A percentile compares a stretch with the other conserved stretches of the same genome.
These are phyloP conservation scores for Hyphantria cunea DNA, from an alignment of 1,140 invertebrate genomes.

Conservation along the genomic window DNA sequence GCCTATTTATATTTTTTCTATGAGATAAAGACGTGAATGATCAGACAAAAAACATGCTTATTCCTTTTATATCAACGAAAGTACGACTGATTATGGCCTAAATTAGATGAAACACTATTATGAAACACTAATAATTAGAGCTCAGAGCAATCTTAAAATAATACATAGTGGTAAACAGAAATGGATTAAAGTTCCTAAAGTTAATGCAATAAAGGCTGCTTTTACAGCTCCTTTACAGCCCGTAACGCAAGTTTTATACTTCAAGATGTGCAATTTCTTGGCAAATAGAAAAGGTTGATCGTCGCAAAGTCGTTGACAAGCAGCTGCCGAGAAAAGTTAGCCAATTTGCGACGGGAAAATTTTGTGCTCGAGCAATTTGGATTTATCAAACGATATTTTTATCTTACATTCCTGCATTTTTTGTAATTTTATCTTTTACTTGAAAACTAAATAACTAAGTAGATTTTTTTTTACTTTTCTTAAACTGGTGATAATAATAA, in stretches of 20 bases:
- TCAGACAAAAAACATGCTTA: too few species aligned
- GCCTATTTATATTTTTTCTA: too few species aligned
- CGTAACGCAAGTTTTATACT: constrained; percentile 19
- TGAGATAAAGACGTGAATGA: too few species aligned
- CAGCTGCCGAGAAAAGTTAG: constrained; percentile 18
- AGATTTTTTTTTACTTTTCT: too few species aligned
- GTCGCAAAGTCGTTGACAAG: constrained; percentile 4
- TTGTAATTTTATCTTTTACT: constrained; percentile 6
- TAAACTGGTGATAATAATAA: too few species aligned
- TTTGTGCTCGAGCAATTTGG: constrained; percentile 16
- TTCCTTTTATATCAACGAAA: too few species aligned
- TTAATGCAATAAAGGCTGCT: constrained; percentile 3
- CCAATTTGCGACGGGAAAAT: constrained; percentile 24
- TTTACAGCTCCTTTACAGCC: constrained; percentile 13
- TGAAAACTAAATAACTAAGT: too few species aligned
- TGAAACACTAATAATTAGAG: too few species aligned
- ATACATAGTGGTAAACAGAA: too few species aligned
- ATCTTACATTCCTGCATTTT: constrained; percentile 3
- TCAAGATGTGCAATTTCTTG: constrained; percentile 15
- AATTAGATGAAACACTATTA: too few species aligned
- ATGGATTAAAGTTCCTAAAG: background rate
- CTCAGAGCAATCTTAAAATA: too few species aligned
- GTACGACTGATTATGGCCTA: too few species aligned
- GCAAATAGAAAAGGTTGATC: constrained; percentile 28
- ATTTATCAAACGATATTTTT: constrained; percentile 20